Evolutionary conservation across 2,797 vertebrate genomes (phyloP).

Genomic region (Psittacula echo): DNA sequence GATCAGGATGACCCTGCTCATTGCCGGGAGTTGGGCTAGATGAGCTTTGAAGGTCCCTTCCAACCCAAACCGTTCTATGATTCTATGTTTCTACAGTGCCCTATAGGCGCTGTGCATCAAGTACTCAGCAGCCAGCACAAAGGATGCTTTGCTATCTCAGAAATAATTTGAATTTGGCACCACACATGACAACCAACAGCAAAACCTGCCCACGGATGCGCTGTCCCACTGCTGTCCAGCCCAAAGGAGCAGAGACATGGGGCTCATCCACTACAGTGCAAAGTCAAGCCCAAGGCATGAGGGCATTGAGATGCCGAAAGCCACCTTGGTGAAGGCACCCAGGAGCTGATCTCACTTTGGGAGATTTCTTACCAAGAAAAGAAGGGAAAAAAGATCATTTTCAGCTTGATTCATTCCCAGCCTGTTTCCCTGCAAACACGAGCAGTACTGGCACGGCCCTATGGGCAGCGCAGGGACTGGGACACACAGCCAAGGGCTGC

Average conservation of each 20-base stretch:
- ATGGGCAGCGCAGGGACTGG: not conserved
- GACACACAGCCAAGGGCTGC: not conserved
- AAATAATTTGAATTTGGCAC: not conserved
- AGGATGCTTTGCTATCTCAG: not conserved
- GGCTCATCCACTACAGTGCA: not conserved
- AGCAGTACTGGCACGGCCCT: not conserved
- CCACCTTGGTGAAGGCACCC: not conserved
- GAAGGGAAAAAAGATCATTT: not conserved
- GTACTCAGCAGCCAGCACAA: not conserved
- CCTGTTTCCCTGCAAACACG: not conserved
- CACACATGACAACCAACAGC: not conserved
- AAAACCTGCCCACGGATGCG: not conserved
- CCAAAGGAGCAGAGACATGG: accelerated
- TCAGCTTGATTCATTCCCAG: not conserved
- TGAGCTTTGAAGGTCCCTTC: not conserved
- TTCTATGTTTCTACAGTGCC: not conserved
- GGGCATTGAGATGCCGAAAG: accelerated
- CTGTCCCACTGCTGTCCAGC: not conserved
- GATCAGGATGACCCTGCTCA: not conserved
- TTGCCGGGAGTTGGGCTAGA: not conserved
- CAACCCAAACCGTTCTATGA: not conserved
- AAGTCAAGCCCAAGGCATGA: not conserved
- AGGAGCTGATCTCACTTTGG: accelerated
- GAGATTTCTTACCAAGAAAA: not conserved
- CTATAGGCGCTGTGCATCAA: not conserved